Evolutionary conservation across 2,113 vertebrate genomes (phyloP).

Genomic region (Cricetomys ansorgei): DNA sequence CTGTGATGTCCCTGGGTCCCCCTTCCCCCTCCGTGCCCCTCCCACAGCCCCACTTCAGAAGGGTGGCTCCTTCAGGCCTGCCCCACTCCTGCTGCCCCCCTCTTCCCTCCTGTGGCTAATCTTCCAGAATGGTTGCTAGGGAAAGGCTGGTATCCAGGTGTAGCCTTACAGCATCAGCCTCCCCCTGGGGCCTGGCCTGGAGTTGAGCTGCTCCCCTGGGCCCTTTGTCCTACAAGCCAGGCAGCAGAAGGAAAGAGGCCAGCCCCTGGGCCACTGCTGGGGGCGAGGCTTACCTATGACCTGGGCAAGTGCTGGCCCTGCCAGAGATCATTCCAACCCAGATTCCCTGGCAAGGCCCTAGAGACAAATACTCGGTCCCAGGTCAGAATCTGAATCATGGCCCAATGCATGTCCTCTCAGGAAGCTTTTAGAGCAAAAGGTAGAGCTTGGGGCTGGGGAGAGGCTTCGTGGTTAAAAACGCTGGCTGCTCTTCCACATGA

Average conservation of each 20-base stretch:
- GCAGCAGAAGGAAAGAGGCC: not conserved
- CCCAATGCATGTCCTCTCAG: not conserved
- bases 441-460: not conserved
- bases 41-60: not conserved
- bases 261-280: not conserved
- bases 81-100: not conserved
- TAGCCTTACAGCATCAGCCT: not conserved
- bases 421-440: not conserved
- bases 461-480: not conserved
- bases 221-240: not conserved
- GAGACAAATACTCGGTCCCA: not conserved
- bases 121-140: not conserved
- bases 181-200: not conserved
- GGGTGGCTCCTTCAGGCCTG: not conserved
- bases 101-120: not conserved
- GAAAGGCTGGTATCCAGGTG: not conserved
- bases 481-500: not conserved
- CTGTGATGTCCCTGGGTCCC: not conserved
- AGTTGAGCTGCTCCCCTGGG: not conserved
- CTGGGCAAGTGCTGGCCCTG: not conserved
- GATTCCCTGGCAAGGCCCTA: not conserved
- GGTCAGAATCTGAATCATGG: not conserved
- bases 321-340: not conserved
- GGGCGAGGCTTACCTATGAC: not conserved
- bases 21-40: not conserved